Conservation (phyloP, 2,888 invertebrate genomes). For the Creontiades dilutus region DNA sequence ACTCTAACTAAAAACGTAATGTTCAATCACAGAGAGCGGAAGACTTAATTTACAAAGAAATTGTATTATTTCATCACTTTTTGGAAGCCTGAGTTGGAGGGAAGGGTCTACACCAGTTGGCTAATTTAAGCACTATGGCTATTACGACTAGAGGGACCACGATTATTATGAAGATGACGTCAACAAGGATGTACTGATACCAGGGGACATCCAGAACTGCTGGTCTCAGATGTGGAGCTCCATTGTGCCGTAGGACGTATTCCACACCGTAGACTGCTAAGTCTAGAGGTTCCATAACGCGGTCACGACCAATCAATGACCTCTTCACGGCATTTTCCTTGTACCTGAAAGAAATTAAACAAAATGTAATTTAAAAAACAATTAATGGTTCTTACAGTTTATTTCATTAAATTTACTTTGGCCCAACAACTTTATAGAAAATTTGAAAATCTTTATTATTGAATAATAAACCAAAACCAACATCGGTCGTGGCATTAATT, state of each 20-base stretch:
- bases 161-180: slow-evolving; percentile 75
- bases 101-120: background rate
- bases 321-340: slow-evolving; percentile 73
- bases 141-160: slow-evolving; percentile 51
- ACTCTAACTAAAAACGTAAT: too few relatives aligned
- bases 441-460: too few relatives aligned
- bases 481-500: too few relatives aligned
- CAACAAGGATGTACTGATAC: slow-evolving; percentile 77
- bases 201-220: slow-evolving; percentile 76
- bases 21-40: too few relatives aligned
- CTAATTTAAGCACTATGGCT: slow-evolving; percentile 1
- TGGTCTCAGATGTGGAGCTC: slow-evolving; percentile 77
- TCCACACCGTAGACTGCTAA: slow-evolving; percentile 84
- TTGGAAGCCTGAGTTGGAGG: background rate
- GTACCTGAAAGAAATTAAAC: slow-evolving; percentile 71
- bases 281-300: slow-evolving; percentile 82
- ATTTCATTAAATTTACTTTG: too few relatives aligned
- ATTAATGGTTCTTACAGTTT: too few relatives aligned
- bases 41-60: too few relatives aligned
- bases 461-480: too few relatives aligned
- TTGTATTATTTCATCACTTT: background rate
- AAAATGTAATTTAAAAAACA: too few relatives aligned
- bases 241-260: slow-evolving; percentile 82
- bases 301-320: slow-evolving; percentile 78
- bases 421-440: too few relatives aligned